Conservation (phyloP, 1,140 invertebrate species). For the Drosophila funebris region DNA sequence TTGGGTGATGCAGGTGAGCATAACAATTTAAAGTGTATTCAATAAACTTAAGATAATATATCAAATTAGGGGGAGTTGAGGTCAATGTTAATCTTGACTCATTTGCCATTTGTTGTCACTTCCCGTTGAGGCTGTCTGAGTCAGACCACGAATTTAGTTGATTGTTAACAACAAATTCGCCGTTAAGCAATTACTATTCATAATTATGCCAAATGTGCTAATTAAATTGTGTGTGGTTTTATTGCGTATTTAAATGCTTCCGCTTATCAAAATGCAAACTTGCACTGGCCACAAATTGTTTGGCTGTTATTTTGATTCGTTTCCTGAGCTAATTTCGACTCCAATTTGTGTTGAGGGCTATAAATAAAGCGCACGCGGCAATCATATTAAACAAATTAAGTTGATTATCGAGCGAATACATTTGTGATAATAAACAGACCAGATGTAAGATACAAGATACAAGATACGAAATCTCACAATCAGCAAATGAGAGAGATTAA, state of each 20-base stretch:
- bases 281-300: slow-evolving; percentile 49
- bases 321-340: slow-evolving; percentile 23
- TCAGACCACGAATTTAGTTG: slow-evolving; percentile 3
- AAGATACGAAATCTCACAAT: neutral
- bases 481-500: slow-evolving; percentile 4
- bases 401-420: slow-evolving; percentile 64
- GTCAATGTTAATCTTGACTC: neutral
- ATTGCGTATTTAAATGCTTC: slow-evolving; percentile 53
- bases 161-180: slow-evolving; percentile 8
- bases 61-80: neutral
- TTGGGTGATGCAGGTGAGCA: slow-evolving; percentile 83
- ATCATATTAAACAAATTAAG: slow-evolving; percentile 73
- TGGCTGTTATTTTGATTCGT: slow-evolving; percentile 8
- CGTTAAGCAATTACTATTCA: slow-evolving; percentile 51
- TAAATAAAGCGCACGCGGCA: slow-evolving; percentile 72
- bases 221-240: slow-evolving; percentile 48
- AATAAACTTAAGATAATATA: neutral
- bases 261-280: slow-evolving; percentile 72
- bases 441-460: neutral
- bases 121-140: slow-evolving; percentile 10
- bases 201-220: slow-evolving; percentile 68
- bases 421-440: slow-evolving; percentile 29
- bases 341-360: slow-evolving; percentile 29
- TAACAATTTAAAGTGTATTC: neutral
- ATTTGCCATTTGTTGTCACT: neutral